Evolutionary conservation across 2,797 vertebrate genomes (phyloP).

Genomic region (Mormyrops attenuatus): DNA sequence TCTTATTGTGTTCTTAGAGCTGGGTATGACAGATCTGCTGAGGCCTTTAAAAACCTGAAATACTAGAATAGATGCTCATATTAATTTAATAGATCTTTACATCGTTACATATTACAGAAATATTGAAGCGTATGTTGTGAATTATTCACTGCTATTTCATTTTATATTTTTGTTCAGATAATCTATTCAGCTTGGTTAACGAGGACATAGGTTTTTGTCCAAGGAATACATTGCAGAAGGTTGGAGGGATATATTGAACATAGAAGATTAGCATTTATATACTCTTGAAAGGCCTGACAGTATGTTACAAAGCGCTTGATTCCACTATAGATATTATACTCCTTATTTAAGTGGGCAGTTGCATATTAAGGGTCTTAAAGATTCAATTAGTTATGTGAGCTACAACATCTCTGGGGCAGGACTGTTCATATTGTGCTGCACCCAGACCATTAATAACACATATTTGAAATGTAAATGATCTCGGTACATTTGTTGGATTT

Average conservation of each 20-base stretch:
- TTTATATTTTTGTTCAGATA: conserved; percentile 31
- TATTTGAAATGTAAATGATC: not conserved
- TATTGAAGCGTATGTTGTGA: not conserved
- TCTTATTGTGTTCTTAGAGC: not conserved
- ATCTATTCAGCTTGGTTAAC: conserved; percentile 39
- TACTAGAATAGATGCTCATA: not conserved
- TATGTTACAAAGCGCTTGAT: not conserved
- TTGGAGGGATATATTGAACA: conserved; percentile 10
- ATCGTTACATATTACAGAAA: not conserved
- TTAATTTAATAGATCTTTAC: not conserved
- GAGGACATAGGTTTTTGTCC: conserved; percentile 33
- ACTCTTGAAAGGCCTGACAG: not conserved
- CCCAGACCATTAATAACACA: not conserved
- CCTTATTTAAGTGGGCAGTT: not conserved
- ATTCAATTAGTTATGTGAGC: not conserved
- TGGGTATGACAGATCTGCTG: not conserved
- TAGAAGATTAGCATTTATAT: not conserved
- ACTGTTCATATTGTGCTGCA: not conserved
- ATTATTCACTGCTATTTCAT: not conserved
- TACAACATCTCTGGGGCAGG: not conserved
- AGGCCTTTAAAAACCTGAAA: not conserved
- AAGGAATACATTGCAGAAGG: conserved; percentile 21
- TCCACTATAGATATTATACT: not conserved
- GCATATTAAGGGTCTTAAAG: not conserved
- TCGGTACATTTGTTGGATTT: not conserved